Conservation (phyloP, 2,113 vertebrate genomes). For the Scopus umbretta region DNA sequence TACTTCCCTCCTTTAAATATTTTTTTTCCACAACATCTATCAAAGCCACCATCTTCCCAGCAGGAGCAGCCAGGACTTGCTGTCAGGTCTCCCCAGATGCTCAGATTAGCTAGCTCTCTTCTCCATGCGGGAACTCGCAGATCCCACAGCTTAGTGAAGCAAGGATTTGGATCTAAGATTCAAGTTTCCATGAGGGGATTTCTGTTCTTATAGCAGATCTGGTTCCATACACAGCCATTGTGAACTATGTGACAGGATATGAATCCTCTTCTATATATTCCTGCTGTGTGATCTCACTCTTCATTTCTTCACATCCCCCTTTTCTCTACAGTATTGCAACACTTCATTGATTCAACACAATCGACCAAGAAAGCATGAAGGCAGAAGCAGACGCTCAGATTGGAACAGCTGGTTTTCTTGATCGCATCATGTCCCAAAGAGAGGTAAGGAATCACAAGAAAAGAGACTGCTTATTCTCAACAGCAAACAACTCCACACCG, state of each 20-base stretch:
- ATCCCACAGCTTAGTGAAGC: not conserved
- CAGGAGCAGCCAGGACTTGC: not conserved
- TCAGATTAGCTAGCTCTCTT: not conserved
- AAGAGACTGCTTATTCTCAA: conserved; percentile 45
- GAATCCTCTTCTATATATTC: not conserved
- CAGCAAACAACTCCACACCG: conserved; percentile 21
- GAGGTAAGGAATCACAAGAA: conserved; percentile 32
- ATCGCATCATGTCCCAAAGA: conserved; percentile 28
- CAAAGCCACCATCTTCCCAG: not conserved
- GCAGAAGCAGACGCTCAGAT: not conserved
- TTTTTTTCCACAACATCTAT: not conserved
- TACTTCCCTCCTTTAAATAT: not conserved
- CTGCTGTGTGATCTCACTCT: not conserved
- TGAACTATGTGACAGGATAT: not conserved
- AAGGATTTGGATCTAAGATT: not conserved
- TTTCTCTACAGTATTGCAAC: not conserved
- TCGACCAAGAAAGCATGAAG: not conserved
- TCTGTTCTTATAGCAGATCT: not conserved
- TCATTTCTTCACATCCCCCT: not conserved
- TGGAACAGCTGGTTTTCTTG: conserved; percentile 50
- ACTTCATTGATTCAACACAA: conserved; percentile 33
- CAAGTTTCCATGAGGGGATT: not conserved
- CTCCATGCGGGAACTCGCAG: not conserved
- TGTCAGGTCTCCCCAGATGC: not conserved
- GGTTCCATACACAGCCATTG: not conserved